These are phyloP conservation scores for Catharus ustulatus DNA, from an alignment of 2,797 vertebrate genomes.

Conservation along the genomic window DNA sequence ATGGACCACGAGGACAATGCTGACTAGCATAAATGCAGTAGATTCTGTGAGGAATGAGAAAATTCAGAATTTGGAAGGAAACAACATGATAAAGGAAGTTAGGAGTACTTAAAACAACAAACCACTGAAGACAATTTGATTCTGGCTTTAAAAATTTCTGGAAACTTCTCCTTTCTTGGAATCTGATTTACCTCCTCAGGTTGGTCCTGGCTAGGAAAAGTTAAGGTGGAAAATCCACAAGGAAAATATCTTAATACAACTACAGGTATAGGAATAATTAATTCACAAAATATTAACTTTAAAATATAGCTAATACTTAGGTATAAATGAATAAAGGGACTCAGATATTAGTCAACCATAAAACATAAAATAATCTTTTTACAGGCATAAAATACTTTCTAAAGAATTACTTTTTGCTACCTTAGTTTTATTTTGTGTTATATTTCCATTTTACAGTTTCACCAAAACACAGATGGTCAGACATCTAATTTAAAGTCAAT, in stretches of 20 bases:
- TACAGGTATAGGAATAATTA: neutral
- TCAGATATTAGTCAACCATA: neutral
- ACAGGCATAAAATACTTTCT: neutral
- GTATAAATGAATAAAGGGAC: neutral
- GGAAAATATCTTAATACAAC: neutral
- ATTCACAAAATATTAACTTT: neutral
- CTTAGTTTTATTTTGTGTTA: neutral
- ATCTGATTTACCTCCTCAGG: neutral
- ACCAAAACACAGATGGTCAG: neutral
- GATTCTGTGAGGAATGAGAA: neutral
- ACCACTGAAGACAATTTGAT: neutral
- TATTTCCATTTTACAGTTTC: neutral
- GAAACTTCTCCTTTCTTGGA: neutral
- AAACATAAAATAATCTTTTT: neutral
- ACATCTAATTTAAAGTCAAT: neutral
- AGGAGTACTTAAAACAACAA: constrained; percentile 3
- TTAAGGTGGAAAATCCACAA: neutral
- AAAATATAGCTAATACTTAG: neutral
- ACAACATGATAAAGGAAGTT: neutral
- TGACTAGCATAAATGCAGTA: neutral
- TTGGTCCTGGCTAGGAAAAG: neutral
- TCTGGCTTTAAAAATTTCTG: neutral
- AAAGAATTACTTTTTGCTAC: neutral
- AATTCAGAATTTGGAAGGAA: neutral
- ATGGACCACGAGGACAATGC: neutral